Percentiles rank a stretch among this genome's conserved stretches.
phyloP scores from a whole-genome alignment of 2,888 invertebrate genomes.

The Pecten maximus region DNA sequence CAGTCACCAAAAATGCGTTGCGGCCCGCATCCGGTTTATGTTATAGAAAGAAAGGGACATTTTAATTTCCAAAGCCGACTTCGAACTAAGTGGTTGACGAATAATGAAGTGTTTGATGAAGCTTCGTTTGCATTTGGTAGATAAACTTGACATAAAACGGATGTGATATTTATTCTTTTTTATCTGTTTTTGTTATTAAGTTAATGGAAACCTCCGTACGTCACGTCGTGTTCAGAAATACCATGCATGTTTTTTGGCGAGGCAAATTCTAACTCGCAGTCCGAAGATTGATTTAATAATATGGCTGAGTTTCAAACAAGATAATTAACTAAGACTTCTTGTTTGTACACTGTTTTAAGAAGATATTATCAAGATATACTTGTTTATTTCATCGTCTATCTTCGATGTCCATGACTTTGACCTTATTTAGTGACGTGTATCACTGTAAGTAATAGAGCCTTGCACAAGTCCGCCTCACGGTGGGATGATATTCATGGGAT shows the following conservation, averaged over 20 bases:
- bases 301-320: background rate
- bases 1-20: background rate
- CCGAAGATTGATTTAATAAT: background rate
- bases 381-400: background rate
- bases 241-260: background rate
- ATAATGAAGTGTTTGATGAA: background rate
- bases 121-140: background rate
- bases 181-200: background rate
- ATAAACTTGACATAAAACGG: background rate
- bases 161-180: background rate
- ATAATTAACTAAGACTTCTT: background rate
- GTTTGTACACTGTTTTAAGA: background rate
- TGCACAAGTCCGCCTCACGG: background rate
- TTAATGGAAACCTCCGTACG: background rate
- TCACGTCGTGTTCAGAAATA: background rate
- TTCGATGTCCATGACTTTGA: background rate
- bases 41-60: conserved; percentile 37
- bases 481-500: too few species aligned
- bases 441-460: background rate
- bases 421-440: conserved; percentile 29
- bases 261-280: background rate
- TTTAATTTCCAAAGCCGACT: conserved; percentile 25
- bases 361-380: background rate
- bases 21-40: conserved; percentile 50
- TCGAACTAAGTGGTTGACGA: conserved; percentile 2